Conservation (phyloP, 2,888 invertebrate species). For the Dryobota labecula region DNA sequence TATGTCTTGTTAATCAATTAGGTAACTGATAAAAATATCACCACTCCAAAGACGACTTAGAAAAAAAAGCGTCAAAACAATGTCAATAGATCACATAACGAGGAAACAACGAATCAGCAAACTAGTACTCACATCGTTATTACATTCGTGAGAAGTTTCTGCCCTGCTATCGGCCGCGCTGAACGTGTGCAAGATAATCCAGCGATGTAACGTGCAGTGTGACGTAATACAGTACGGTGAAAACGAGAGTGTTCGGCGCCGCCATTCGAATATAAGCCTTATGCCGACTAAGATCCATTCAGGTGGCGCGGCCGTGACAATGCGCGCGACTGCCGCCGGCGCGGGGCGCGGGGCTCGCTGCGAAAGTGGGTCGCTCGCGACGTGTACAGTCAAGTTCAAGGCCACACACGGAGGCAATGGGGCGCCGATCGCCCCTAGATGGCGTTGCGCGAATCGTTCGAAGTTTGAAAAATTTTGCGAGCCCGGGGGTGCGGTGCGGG, state of each 20-base stretch:
- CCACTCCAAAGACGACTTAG: neutral
- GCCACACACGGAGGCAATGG: conserved; percentile 82
- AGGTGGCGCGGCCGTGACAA: conserved; percentile 83
- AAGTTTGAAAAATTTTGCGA: conserved; percentile 87
- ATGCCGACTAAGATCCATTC: conserved; percentile 81
- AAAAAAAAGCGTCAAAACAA: conserved; percentile 17
- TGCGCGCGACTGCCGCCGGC: conserved; percentile 77
- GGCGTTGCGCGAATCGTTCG: conserved; percentile 84
- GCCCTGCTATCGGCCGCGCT: conserved; percentile 61
- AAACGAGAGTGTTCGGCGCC: conserved; percentile 81
- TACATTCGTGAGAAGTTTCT: conserved; percentile 61
- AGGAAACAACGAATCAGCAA: conserved; percentile 48
- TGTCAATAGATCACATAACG: conserved; percentile 34
- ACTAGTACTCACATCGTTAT: conserved; percentile 53
- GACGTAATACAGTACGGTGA: conserved; percentile 83
- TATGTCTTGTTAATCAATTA: conserved; percentile 4
- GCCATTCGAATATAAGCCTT: conserved; percentile 81
- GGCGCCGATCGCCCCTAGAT: conserved; percentile 85
- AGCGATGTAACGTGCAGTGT: conserved; percentile 76
- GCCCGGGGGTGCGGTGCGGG: conserved; percentile 81
- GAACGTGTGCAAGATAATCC: conserved; percentile 75
- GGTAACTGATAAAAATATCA: conserved; percentile 12
- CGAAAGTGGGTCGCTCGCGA: conserved; percentile 88
- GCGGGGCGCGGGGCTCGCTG: conserved; percentile 77
- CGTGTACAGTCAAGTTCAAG: conserved; percentile 88